phyloP scores from a whole-genome alignment of 2,113 vertebrate species.

The Lampris megalopsis region DNA sequence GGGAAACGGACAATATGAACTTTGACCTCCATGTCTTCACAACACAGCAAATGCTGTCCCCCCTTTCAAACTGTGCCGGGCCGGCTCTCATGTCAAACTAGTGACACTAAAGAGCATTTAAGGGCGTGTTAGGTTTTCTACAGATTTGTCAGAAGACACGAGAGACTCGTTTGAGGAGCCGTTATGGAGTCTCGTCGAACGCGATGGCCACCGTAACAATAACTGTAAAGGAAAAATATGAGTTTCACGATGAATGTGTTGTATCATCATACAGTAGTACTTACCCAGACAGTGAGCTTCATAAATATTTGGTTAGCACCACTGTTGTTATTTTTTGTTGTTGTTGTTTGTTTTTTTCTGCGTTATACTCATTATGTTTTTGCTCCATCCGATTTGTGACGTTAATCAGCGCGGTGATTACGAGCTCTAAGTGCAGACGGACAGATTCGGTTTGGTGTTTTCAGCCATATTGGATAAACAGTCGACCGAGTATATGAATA shows the following conservation, averaged over 20 bases:
- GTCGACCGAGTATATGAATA: background rate
- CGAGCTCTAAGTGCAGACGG: background rate
- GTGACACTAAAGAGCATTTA: conserved; percentile 34
- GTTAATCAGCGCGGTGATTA: conserved; percentile 30
- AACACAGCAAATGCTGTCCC: background rate
- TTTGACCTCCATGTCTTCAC: conserved; percentile 34
- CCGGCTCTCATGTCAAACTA: conserved; percentile 2
- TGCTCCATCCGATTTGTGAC: conserved; percentile 2
- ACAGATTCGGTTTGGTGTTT: conserved; percentile 19
- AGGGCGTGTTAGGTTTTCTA: conserved; percentile 30
- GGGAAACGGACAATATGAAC: conserved; percentile 23
- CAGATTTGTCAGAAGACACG: conserved; percentile 19
- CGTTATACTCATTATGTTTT: too few relatives aligned
- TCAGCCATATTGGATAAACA: background rate
- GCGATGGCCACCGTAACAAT: conserved; percentile 19
- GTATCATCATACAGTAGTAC: conserved; percentile 39
- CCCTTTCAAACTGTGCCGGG: conserved; percentile 9
- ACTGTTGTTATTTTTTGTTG: conserved; percentile 28
- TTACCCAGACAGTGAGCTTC: conserved; percentile 46
- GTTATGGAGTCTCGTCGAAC: conserved; percentile 13
- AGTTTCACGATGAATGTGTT: conserved; percentile 44
- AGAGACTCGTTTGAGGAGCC: conserved; percentile 43
- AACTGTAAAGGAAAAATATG: conserved; percentile 27
- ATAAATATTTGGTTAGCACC: conserved; percentile 48
- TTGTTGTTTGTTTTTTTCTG: background rate